Conservation (phyloP, 2,888 invertebrate genomes). For the Serripes groenlandicus region DNA sequence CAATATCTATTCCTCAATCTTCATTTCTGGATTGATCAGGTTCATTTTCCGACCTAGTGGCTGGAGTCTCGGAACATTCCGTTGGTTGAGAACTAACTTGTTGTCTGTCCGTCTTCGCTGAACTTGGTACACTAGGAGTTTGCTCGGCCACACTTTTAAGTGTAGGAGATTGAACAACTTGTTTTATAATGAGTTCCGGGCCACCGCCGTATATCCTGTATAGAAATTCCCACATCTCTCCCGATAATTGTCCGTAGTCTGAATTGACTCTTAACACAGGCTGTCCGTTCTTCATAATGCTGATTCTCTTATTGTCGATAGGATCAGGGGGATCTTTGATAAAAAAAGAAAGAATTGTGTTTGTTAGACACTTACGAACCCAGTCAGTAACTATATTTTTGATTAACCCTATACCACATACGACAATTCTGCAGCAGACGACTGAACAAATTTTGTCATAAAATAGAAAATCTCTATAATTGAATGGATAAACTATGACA, state of each 20-base stretch:
- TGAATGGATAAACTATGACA: no score
- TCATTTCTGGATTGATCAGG: conserved; percentile 1
- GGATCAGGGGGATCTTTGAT: conserved; percentile 95
- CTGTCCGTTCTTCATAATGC: conserved; percentile 85
- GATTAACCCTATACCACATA: background rate
- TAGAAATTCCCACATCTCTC: conserved; percentile 95
- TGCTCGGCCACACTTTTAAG: conserved; percentile 57
- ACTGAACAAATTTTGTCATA: background rate
- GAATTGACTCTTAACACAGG: conserved; percentile 80
- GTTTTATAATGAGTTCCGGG: conserved; percentile 90
- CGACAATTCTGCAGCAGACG: background rate
- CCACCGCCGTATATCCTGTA: conserved; percentile 95
- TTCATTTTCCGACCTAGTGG: background rate
- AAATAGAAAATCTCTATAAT: background rate
- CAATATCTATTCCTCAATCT: background rate
- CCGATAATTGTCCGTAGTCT: conserved; percentile 90
- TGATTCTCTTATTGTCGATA: conserved; percentile 94
- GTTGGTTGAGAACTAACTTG: background rate
- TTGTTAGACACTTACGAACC: no score
- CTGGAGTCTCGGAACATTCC: background rate
- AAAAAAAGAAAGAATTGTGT: no score
- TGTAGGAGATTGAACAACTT: conserved; percentile 83
- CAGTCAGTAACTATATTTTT: no score
- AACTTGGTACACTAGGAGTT: conserved; percentile 29
- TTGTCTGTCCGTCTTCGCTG: conserved; percentile 32